A percentile compares a stretch with the other conserved stretches of the same genome.
phyloP scores from a whole-genome alignment of 2,797 vertebrate species.

The Galago senegalensis region DNA sequence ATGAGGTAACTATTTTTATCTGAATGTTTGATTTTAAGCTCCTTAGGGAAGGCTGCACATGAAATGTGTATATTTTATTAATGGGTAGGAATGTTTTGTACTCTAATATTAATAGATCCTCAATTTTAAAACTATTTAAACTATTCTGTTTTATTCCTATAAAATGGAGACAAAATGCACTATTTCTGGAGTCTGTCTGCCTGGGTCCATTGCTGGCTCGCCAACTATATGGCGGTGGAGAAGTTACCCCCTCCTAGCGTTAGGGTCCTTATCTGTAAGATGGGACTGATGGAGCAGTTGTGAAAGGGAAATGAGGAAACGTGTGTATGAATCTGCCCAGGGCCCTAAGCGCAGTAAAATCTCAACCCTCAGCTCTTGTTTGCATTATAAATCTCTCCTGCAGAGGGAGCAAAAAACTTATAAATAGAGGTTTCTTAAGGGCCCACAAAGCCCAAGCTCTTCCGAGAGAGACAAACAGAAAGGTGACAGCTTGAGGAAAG shows the following conservation, averaged over 20 bases:
- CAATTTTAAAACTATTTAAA: neutral
- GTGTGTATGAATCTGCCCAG: neutral
- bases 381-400: neutral
- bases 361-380: neutral
- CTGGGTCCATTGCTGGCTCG: neutral
- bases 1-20: neutral
- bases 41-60: neutral
- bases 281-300: no score
- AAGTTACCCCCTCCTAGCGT: neutral
- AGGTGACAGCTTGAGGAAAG: neutral
- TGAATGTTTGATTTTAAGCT: neutral
- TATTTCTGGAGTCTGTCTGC: neutral
- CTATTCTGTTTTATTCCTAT: neutral
- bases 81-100: neutral
- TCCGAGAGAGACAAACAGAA: neutral
- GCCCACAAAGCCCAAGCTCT: neutral
- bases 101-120: neutral
- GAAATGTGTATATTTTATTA: neutral
- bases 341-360: neutral
- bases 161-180: neutral
- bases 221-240: fast-evolving
- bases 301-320: neutral
- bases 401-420: conserved; percentile 29
- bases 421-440: neutral
- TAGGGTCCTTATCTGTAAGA: neutral